Evolutionary conservation across 2,113 vertebrate genomes (phyloP).

Genomic region (Percopsis transmontana): DNA sequence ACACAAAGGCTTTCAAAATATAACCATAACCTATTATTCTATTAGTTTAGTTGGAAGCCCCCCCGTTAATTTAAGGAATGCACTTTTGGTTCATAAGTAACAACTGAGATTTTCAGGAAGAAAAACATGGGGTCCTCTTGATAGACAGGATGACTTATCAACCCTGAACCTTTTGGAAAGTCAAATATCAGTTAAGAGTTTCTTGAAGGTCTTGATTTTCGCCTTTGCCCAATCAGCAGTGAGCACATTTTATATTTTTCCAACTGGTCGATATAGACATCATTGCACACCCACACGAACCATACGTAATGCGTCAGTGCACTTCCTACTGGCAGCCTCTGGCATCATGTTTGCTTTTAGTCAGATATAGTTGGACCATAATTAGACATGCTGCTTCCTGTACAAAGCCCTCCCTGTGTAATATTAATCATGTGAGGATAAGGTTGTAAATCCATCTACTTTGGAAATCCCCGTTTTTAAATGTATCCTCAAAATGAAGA

Average conservation of each 20-base stretch:
- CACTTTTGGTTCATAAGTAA: constrained; percentile 62
- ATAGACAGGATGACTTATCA: constrained; percentile 67
- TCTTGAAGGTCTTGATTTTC: constrained; percentile 69
- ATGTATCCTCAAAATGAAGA: constrained; percentile 58
- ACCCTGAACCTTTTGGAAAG: no score
- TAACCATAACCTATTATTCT: constrained; percentile 57
- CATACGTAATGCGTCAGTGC: constrained; percentile 64
- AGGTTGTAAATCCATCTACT: constrained; percentile 75
- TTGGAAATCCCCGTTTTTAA: constrained; percentile 70
- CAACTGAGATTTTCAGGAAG: constrained; percentile 54
- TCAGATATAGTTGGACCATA: constrained; percentile 75
- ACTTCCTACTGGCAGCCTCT: constrained; percentile 62
- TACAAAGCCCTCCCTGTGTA: constrained; percentile 77
- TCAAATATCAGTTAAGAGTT: constrained; percentile 25
- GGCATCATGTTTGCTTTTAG: constrained; percentile 73
- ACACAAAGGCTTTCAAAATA: constrained; percentile 48
- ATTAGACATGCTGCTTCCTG: constrained; percentile 78
- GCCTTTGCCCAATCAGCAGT: constrained; percentile 81
- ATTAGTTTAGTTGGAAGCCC: constrained; percentile 66
- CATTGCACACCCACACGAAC: constrained; percentile 85
- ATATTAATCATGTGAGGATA: constrained; percentile 80
- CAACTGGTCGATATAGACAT: constrained; percentile 82
- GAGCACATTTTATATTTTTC: constrained; percentile 75
- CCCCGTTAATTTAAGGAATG: constrained; percentile 63
- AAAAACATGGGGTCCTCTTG: constrained; percentile 30